Evolutionary conservation across 2,888 invertebrate species (phyloP).

Genomic region (Amblyteles armatorius): DNA sequence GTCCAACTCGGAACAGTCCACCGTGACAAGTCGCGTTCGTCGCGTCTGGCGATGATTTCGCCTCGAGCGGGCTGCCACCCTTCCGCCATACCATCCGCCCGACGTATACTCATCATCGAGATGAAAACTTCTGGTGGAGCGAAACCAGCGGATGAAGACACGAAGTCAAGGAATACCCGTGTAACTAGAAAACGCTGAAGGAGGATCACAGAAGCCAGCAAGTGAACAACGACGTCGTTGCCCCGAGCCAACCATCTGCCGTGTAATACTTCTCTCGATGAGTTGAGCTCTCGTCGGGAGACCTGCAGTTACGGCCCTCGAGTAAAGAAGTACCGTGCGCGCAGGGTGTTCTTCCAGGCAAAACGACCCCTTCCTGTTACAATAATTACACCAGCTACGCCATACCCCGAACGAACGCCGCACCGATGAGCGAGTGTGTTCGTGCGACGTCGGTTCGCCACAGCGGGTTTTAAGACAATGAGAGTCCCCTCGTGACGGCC

Average conservation of each 20-base stretch:
- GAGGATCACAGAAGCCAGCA: constrained; percentile 34
- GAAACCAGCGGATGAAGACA: constrained; percentile 56
- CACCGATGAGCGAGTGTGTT: constrained; percentile 37
- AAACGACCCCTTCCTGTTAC: constrained; percentile 71
- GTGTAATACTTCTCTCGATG: constrained; percentile 54
- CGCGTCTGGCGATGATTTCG: constrained; percentile 34
- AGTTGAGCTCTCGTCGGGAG: background rate
- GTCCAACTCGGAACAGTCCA: background rate
- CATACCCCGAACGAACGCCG: constrained; percentile 54
- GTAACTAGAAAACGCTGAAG: constrained; percentile 48
- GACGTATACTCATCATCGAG: constrained; percentile 59
- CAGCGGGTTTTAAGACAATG: constrained; percentile 81
- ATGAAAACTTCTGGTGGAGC: constrained; percentile 61
- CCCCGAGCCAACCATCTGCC: constrained; percentile 50
- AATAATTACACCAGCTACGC: constrained; percentile 76
- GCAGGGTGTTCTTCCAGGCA: constrained; percentile 49
- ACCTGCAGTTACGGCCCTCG: constrained; percentile 23
- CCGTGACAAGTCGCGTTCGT: constrained; percentile 43
- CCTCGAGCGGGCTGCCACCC: constrained; percentile 41
- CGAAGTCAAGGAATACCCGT: constrained; percentile 33
- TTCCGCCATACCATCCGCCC: constrained; percentile 11
- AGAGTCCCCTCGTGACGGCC: constrained; percentile 69
- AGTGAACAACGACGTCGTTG: constrained; percentile 45
- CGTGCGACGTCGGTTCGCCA: constrained; percentile 70
- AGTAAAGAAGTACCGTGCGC: constrained; percentile 39